phyloP scores from a whole-genome alignment of 2,797 vertebrate species.

The Denticeps clupeoides region DNA sequence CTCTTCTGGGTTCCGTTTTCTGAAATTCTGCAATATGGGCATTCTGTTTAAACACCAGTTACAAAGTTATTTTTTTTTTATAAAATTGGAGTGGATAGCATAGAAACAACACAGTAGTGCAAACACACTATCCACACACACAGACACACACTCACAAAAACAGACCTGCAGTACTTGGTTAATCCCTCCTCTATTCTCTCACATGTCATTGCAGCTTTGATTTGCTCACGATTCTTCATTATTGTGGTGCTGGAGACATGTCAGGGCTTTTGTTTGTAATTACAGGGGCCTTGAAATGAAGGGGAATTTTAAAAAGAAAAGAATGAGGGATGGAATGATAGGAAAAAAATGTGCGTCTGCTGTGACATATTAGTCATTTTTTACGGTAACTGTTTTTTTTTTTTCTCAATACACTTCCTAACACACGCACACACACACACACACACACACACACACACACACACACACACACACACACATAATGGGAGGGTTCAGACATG shows the following conservation, averaged over 20 bases:
- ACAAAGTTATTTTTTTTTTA: no score
- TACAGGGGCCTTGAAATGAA: conserved; percentile 60
- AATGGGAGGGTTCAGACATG: background rate
- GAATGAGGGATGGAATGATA: conserved; percentile 44
- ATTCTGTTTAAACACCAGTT: no score
- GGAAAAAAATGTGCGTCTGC: conserved; percentile 49
- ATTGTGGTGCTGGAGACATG: conserved; percentile 62
- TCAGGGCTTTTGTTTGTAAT: conserved; percentile 70
- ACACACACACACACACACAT: conserved; percentile 22
- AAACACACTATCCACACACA: conserved; percentile 10
- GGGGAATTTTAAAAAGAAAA: conserved; percentile 44
- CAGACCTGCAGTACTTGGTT: conserved; percentile 53
- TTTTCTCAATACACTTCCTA: conserved; percentile 12
- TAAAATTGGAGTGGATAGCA: no score
- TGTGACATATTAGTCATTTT: conserved; percentile 71
- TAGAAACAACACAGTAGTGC: background rate
- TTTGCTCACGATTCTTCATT: conserved; percentile 51
- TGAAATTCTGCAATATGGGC: no score
- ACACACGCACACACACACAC: conserved; percentile 48
- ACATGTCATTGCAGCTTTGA: conserved; percentile 51
- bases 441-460: conserved; percentile 20
- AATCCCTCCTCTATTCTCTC: conserved; percentile 53
- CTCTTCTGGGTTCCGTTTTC: no score
- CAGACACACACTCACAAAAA: conserved; percentile 5
- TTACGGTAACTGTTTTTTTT: conserved; percentile 67